Percentiles rank a stretch among this genome's conserved stretches.
Conservation (phyloP, 1,140 invertebrate genomes). For the Brachionus rotundiformis region DNA sequence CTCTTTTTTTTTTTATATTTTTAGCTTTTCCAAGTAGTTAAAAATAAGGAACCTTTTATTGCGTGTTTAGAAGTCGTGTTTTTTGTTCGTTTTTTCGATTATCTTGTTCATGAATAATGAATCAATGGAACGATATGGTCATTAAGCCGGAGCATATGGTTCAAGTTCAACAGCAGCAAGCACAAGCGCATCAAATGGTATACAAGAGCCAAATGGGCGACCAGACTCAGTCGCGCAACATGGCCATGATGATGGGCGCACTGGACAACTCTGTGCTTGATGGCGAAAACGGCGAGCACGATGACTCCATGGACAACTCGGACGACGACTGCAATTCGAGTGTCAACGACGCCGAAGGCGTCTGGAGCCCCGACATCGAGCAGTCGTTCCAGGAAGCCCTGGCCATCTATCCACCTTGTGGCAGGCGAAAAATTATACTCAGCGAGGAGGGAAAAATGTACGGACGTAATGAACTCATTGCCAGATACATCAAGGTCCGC, state of each 20-base stretch:
- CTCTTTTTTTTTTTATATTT: neutral
- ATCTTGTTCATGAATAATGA: constrained; percentile 25
- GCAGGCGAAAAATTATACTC: constrained; percentile 96
- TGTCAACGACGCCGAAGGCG: constrained; percentile 90
- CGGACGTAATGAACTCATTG: constrained; percentile 98
- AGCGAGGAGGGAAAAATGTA: constrained; percentile 99
- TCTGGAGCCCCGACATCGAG: constrained; percentile 99
- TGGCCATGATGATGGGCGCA: constrained; percentile 8
- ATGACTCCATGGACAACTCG: constrained; percentile 34
- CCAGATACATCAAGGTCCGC: constrained; percentile 95
- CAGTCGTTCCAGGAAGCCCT: constrained; percentile 99
- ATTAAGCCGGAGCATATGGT: constrained; percentile 23
- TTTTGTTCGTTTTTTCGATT: constrained; percentile 3
- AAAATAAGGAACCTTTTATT: neutral
- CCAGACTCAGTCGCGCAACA: neutral
- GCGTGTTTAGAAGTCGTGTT: neutral
- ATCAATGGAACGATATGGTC: constrained; percentile 37
- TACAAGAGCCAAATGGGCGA: neutral
- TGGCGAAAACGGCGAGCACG: constrained; percentile 2
- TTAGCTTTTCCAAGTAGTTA: neutral
- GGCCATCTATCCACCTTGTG: constrained; percentile 98
- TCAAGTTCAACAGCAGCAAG: constrained; percentile 16
- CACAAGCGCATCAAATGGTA: neutral
- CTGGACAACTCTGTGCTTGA: constrained; percentile 15
- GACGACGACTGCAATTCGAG: constrained; percentile 73